Evolutionary conservation across 2,888 invertebrate species (phyloP).

Genomic region (Trisateles emortualis): DNA sequence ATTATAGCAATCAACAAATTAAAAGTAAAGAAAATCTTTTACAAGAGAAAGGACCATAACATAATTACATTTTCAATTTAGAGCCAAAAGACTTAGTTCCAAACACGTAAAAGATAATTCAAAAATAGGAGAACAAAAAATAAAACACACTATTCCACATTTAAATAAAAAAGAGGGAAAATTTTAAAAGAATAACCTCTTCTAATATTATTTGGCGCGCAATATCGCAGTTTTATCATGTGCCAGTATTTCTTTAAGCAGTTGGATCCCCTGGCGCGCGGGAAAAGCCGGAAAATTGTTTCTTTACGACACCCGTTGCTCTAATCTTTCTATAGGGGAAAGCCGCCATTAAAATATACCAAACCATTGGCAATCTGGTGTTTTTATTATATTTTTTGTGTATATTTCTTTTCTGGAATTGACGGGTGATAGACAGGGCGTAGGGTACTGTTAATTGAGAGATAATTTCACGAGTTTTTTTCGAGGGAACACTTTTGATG

Average conservation of each 20-base stretch:
- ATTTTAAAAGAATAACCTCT: slow-evolving; percentile 3
- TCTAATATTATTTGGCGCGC: slow-evolving; percentile 33
- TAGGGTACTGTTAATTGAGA: slow-evolving; percentile 25
- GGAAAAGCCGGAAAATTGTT: slow-evolving; percentile 82
- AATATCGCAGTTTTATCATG: slow-evolving; percentile 81
- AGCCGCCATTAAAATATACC: slow-evolving; percentile 50
- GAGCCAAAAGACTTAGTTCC: no score
- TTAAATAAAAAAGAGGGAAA: not conserved
- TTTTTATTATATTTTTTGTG: slow-evolving; percentile 82
- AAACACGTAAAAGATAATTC: not conserved
- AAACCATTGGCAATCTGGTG: slow-evolving; percentile 70
- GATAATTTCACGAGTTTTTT: slow-evolving; percentile 18
- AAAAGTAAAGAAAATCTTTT: not conserved
- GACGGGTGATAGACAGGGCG: slow-evolving; percentile 60
- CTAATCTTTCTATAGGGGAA: slow-evolving; percentile 74
- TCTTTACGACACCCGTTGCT: slow-evolving; percentile 83
- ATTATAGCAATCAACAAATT: not conserved
- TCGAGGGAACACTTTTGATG: slow-evolving; percentile 11
- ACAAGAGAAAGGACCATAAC: no score
- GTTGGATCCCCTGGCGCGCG: slow-evolving; percentile 65
- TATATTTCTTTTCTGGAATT: slow-evolving; percentile 66
- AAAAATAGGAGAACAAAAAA: not conserved
- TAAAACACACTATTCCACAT: not conserved
- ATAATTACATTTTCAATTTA: no score
- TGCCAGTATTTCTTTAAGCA: slow-evolving; percentile 73